Evolutionary conservation across 2,113 vertebrate species (phyloP).

Genomic region (Monopterus albus): DNA sequence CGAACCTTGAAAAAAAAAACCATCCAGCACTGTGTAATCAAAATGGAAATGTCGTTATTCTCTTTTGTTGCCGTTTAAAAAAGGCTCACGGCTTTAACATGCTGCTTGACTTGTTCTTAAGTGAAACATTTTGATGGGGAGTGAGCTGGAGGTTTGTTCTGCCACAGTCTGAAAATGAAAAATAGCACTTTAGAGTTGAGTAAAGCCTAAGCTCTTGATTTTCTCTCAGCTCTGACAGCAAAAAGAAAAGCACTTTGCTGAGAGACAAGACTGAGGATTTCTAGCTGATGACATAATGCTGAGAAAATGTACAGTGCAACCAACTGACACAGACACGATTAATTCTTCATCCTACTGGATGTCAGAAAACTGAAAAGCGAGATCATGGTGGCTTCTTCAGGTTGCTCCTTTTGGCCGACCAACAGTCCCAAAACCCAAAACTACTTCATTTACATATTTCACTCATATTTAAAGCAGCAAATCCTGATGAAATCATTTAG

Average conservation of each 20-base stretch:
- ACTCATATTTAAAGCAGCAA: too few relatives aligned
- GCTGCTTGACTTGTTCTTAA: constrained; percentile 18
- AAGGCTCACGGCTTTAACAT: constrained; percentile 27
- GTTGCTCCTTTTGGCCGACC: too few relatives aligned
- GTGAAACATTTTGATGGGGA: constrained; percentile 30
- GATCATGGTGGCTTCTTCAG: too few relatives aligned
- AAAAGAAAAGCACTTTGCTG: too few relatives aligned
- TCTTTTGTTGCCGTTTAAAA: constrained; percentile 34
- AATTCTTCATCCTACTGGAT: too few relatives aligned
- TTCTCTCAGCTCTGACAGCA: not conserved
- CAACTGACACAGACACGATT: too few relatives aligned
- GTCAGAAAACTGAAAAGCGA: too few relatives aligned
- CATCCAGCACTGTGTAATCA: constrained; percentile 14
- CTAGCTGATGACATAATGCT: not conserved
- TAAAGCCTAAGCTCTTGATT: not conserved
- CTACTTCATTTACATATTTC: too few relatives aligned
- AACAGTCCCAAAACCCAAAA: too few relatives aligned
- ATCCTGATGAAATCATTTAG: too few relatives aligned
- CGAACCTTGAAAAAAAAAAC: constrained; percentile 3
- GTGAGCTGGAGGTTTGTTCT: constrained; percentile 23
- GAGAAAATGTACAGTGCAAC: too few relatives aligned
- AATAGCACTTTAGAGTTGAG: not conserved
- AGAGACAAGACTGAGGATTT: not conserved
- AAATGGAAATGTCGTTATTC: constrained; percentile 52
- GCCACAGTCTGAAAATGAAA: not conserved